Evolutionary conservation across 2,888 invertebrate genomes (phyloP).

Genomic region (Sepiola atlantica): DNA sequence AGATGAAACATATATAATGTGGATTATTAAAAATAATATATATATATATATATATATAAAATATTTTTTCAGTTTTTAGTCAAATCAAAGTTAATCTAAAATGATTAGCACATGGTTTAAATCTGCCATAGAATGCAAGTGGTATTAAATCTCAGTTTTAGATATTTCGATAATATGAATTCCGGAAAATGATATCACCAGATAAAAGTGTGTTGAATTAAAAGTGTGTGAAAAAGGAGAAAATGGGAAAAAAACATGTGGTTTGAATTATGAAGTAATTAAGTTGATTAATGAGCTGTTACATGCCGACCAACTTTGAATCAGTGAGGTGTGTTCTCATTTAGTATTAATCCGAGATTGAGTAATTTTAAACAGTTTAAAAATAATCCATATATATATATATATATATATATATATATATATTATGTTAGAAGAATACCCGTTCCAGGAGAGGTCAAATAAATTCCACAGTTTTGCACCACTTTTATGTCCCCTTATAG

Average conservation of each 20-base stretch:
- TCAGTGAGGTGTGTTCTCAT: neutral
- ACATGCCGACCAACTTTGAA: neutral
- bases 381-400: neutral
- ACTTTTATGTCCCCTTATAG: no score
- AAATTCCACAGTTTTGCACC: no score
- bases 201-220: neutral
- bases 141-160: neutral
- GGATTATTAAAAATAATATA: neutral
- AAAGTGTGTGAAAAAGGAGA: neutral
- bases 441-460: no score
- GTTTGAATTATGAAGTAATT: neutral
- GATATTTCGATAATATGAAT: constrained; percentile 1
- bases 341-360: neutral
- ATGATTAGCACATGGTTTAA: neutral
- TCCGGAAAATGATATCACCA: neutral
- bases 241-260: neutral
- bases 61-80: neutral
- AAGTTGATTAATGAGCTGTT: constrained; percentile 32
- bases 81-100: neutral
- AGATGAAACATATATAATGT: no score
- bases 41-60: neutral
- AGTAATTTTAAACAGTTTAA: neutral
- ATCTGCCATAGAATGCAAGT: neutral
- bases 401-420: no score
- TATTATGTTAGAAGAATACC: no score